These are phyloP conservation scores for Microchirus variegatus DNA, from an alignment of 2,797 vertebrate genomes.

Conservation along the genomic window DNA sequence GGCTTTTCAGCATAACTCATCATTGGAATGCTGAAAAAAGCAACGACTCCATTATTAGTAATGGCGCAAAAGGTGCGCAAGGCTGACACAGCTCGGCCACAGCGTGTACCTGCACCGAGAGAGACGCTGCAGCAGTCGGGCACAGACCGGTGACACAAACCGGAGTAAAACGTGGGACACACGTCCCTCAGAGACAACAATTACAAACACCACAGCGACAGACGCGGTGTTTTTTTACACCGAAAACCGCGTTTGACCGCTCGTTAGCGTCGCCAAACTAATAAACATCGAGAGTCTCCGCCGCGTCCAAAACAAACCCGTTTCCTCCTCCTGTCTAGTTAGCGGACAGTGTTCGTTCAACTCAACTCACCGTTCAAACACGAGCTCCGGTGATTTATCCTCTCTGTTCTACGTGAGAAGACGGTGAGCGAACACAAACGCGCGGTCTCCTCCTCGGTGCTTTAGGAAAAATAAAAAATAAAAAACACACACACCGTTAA, in stretches of 20 bases:
- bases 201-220: background rate
- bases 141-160: background rate
- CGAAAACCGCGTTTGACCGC: background rate
- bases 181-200: background rate
- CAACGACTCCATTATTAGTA: constrained; percentile 4
- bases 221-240: accelerated
- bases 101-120: constrained; percentile 55
- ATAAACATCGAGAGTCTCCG: constrained; percentile 12
- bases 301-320: constrained; percentile 72
- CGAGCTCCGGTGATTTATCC: constrained; percentile 38
- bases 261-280: background rate
- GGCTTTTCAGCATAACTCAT: constrained; percentile 98
- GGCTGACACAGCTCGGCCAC: constrained; percentile 72
- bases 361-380: constrained; percentile 58
- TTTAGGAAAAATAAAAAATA: constrained; percentile 2
- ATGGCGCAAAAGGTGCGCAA: constrained; percentile 55
- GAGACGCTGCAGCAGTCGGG: constrained; percentile 7
- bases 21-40: constrained; percentile 75
- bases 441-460: background rate
- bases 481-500: constrained; percentile 13
- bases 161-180: background rate
- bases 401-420: constrained; percentile 23
- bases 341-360: constrained; percentile 44
- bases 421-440: background rate
- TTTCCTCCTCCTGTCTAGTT: constrained; percentile 61